Evolutionary conservation across 2,888 invertebrate genomes (phyloP), one percentile per base, ranked within the genome.

Genomic region (Synergus gifuensis): DNA sequence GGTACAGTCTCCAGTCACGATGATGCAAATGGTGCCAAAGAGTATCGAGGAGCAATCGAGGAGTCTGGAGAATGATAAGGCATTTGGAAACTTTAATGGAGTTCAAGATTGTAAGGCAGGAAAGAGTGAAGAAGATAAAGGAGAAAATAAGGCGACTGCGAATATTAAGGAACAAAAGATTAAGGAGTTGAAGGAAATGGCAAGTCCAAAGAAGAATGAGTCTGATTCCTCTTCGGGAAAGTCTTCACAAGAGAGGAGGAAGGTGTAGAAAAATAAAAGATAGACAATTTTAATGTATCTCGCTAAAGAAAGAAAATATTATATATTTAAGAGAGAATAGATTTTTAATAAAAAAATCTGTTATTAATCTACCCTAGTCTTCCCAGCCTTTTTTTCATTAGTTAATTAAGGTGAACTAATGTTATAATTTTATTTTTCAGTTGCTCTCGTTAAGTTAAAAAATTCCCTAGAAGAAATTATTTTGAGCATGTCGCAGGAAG

Each of bases 21-120:
- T 87, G 85, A 86, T 87, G 82, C 87, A 88, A 63, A 86, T 85
- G 54, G 85, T 79, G 1, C 84, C 87, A 0, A 80, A 66, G 28
- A 79, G 82, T 40, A 79, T 81, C 4, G 86, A 84, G 14, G 85
- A 85, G 7, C 81, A 78, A n/a, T 76, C 76, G 2, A 78, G 78
- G 8, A 22, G n/a, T 11, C 14, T 14, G 14, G 49, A n/a, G 11
- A 16, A 66, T 36, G 40, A 36, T n/a, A 66, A 66, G n/a, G 40
- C 4, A n/a, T 63, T 28, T 63, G 63, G 36, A 63, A 1, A 7
- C 18, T 54, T 9, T 2, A 54, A 63, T 16, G 16, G 42, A 40
- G 40, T 42, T 2, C 16, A 9, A 42, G 2, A 40, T 66, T n/a
- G 4, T 42, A n/a, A 42, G n/a, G 42, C n/a, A 66, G 11, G 16